Base-by-base conservation (phyloP, 2,113 vertebrate genomes). In the Tichodroma muraria region DNA sequence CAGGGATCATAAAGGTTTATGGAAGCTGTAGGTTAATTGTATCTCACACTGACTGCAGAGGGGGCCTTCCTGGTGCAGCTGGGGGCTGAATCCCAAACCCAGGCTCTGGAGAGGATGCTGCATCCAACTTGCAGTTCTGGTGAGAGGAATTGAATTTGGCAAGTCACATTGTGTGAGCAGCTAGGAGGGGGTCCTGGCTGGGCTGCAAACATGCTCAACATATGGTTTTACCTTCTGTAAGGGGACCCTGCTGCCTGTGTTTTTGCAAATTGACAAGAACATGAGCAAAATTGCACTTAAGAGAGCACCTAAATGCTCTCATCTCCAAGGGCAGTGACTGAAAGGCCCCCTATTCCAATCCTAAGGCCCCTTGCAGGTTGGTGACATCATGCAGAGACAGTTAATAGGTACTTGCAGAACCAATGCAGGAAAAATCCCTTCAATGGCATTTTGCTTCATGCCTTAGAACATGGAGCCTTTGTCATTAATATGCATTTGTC, bases 31-130 rank as follows among this genome's bases (percentile, higher is more conserved):
- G 50, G 10, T 13, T 37, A 22, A 38, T 44, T 50, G 37, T 70
- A 20, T 57, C 25, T 49, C 11, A 6, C 5, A 6, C 17, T 52
- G 57, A 20, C 21, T 73, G 47, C 44, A 68, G 3, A 27, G 68
- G 25, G 11, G 20, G 18, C 22, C 13, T 56, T 72, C 35, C 22
- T n/a, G 12, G n/a, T 31, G 19, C 27, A 70, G 42, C 38, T 80
- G 76, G 2, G 38, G 12, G 8, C 8, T 45, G 59, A 66, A 23
- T 44, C 11, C 25, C 0, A 0, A 25, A 30, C 38, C 28, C 16
- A 11, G 19, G 35, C 40, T 31, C 22, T 56, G 47, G 27, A 64
- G 31, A 21, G 40, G 10, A 5, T 18, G 23, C 23, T 12, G 3
- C 1, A 1, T 75, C 6, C 4, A 8, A 40, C 14, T 35, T 79